phyloP scores from a whole-genome alignment of 2,888 invertebrate species.

The Blera fallax region DNA sequence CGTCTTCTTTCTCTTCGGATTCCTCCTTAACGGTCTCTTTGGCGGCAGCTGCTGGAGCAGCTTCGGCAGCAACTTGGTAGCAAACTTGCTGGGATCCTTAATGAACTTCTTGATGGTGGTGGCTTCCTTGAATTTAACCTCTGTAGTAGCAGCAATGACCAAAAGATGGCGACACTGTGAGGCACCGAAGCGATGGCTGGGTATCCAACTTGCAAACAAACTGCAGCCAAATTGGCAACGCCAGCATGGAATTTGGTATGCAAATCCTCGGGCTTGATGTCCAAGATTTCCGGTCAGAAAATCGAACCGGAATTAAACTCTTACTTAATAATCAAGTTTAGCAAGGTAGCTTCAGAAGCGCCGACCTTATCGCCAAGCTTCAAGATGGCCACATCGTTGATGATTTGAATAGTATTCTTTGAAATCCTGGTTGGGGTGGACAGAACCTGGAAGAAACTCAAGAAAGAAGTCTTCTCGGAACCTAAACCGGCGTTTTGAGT shows the following conservation, averaged over 20 bases:
- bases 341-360: constrained; percentile 98
- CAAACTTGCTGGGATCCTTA: constrained; percentile 98
- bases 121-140: constrained; percentile 97
- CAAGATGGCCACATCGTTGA: constrained; percentile 95
- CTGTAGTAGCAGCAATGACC: constrained; percentile 97
- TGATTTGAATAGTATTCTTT: constrained; percentile 99
- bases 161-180: constrained; percentile 97
- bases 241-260: constrained; percentile 95
- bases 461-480: constrained; percentile 99
- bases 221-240: constrained; percentile 95
- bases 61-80: constrained; percentile 85
- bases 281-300: constrained; percentile 97
- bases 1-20: constrained; percentile 91
- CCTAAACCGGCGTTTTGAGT: constrained; percentile 99
- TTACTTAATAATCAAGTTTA: constrained; percentile 97
- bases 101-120: constrained; percentile 95
- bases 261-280: constrained; percentile 98
- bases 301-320: constrained; percentile 99
- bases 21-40: constrained; percentile 90
- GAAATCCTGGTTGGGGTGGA: constrained; percentile 99
- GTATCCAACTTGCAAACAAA: constrained; percentile 96
- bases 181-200: constrained; percentile 98
- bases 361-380: constrained; percentile 99
- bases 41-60: constrained; percentile 86
- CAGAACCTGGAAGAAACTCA: constrained; percentile 99